Evolutionary conservation across 2,797 vertebrate genomes (phyloP), one percentile per base, ranked within the genome.

Genomic region (Diglossa cyanea): DNA sequence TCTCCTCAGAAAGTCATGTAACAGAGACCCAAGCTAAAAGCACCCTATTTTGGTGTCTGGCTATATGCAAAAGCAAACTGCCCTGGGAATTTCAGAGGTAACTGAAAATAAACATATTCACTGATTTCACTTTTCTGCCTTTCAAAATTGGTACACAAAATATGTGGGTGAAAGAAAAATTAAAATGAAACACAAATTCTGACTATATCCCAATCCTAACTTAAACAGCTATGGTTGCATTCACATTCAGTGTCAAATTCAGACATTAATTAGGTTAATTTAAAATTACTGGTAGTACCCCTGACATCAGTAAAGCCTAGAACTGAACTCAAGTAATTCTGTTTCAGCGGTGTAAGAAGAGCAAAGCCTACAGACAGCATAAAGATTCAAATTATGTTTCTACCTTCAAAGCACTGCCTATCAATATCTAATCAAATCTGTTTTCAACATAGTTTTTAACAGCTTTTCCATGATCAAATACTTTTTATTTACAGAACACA

Each of bases 221-320:
- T 65, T 50, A 33, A 57, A 39, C 2, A 73, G 15, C 25, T 37
- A 40, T 7, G 11, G 15, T 6, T 54, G 7, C 25, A 60, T 37
- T 48, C 40, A 54, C 1, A 2, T 47, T 42, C 19, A 31, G 53
- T 0, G 0, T 30, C 57, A 68, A 74, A 73, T 70, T 60, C 53
- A 70, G 51, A 31, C 40, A 40, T 6, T 45, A 8, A 25, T 50
- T 25, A 42, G 8, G 11, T 67, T 85, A 53, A 62, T 60, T 70
- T 65, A 71, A 44, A 55, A 73, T 24, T 37, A 42, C 10, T 63
- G 12, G 16, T 18, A 39, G n/a, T 10, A 60, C 2, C 11, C 5
- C 11, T 50, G 21, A 51, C 2, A 17, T 82, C 28, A 80, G 13
- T 17, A 57, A 75, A 75, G 54, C 9, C 50, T 65, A 54, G 67